Conservation (phyloP, 2,888 invertebrate genomes). For the Noctua comes region DNA sequence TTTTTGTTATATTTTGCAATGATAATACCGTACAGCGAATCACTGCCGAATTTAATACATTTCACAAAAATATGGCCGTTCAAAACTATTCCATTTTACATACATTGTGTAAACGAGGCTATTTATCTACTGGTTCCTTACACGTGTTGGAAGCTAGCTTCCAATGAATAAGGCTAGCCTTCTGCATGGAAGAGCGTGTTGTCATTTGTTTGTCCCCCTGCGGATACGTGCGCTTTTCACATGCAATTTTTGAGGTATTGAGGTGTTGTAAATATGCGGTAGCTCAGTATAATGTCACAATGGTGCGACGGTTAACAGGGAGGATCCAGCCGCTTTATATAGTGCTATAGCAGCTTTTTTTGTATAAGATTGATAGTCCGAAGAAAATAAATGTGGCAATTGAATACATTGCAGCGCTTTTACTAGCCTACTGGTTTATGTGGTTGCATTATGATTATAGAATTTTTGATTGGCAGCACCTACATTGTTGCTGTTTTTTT, state of each 20-base stretch:
- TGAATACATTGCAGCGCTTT: neutral
- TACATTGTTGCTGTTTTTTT: neutral
- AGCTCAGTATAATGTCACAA: constrained; percentile 52
- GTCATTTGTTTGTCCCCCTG: constrained; percentile 52
- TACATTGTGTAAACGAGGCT: neutral
- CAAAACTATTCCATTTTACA: neutral
- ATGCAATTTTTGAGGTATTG: constrained; percentile 53
- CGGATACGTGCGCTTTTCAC: constrained; percentile 54
- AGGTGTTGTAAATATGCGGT: constrained; percentile 57
- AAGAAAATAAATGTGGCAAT: constrained; percentile 3
- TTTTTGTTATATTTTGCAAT: neutral
- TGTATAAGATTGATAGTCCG: constrained; percentile 9
- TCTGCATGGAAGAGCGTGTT: constrained; percentile 23
- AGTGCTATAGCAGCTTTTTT: constrained; percentile 29
- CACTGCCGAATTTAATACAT: neutral
- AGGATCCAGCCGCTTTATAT: constrained; percentile 23
- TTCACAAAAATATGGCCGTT: neutral
- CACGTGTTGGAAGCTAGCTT: neutral
- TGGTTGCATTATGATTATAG: neutral
- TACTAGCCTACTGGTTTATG: neutral
- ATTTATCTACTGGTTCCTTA: neutral
- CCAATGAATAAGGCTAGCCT: neutral
- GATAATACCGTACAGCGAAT: neutral
- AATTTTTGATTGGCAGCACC: neutral
- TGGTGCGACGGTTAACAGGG: constrained; percentile 24